Conservation (phyloP, 2,797 vertebrate genomes). For the Nasua narica region DNA sequence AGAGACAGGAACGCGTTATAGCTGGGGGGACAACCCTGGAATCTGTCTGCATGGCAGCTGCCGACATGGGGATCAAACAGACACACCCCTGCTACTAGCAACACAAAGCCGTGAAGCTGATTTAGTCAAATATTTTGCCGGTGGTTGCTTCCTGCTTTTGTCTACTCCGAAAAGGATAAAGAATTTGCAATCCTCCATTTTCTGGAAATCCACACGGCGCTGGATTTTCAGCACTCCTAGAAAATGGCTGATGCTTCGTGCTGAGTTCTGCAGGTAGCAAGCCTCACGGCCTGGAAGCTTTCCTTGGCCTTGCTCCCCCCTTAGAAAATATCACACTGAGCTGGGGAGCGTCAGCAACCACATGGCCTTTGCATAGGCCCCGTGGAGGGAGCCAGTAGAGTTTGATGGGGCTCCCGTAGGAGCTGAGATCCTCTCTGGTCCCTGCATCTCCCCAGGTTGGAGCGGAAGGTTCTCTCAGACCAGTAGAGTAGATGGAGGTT, state of each 20-base stretch:
- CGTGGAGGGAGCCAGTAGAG: background rate
- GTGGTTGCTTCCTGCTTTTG: background rate
- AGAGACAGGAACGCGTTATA: background rate
- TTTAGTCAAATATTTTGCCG: background rate
- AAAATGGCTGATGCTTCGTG: background rate
- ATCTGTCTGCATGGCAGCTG: background rate
- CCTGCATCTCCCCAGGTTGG: background rate
- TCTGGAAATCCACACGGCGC: background rate
- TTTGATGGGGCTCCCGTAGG: background rate
- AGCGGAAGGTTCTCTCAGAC: background rate
- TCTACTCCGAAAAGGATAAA: background rate
- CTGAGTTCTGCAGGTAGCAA: background rate
- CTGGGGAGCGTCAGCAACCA: background rate
- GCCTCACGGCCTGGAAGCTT: background rate
- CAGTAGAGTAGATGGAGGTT: background rate
- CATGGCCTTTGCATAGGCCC: slow-evolving; percentile 25
- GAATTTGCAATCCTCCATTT: background rate
- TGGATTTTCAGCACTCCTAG: background rate
- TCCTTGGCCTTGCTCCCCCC: background rate
- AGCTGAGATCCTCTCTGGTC: background rate
- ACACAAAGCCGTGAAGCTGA: background rate
- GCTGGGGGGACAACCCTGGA: background rate
- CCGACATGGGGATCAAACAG: background rate
- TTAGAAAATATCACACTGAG: background rate
- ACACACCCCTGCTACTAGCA: background rate